These are phyloP conservation scores for Cololabis saira DNA, from an alignment of 2,113 vertebrate species.

Conservation along the genomic window DNA sequence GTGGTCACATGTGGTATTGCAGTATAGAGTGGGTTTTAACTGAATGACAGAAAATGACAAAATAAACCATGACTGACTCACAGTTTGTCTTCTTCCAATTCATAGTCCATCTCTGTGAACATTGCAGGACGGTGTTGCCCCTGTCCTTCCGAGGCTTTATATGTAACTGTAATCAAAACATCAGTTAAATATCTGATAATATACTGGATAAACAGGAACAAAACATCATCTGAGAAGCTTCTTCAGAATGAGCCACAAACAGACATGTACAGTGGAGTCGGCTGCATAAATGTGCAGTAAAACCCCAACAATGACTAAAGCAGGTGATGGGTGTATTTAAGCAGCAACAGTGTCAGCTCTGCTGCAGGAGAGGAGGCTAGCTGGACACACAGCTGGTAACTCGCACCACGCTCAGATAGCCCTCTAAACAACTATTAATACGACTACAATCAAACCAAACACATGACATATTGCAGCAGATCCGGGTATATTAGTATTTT, in stretches of 20 bases:
- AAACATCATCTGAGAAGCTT: too few species aligned
- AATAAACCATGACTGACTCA: slow-evolving; percentile 76
- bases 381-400: slow-evolving; percentile 47
- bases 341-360: too few species aligned
- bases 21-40: too few species aligned
- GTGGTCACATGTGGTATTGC: too few species aligned
- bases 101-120: slow-evolving; percentile 97
- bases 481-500: not conserved
- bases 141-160: slow-evolving; percentile 27
- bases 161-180: not conserved
- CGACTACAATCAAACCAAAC: too few species aligned
- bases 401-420: not conserved
- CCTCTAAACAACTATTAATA: not conserved
- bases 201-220: not conserved
- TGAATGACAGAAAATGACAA: not conserved
- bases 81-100: slow-evolving; percentile 97
- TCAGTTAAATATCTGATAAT: not conserved
- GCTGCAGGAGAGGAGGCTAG: not conserved
- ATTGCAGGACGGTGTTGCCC: slow-evolving; percentile 67
- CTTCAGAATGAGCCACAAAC: too few species aligned
- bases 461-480: rapidly evolving
- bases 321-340: too few species aligned
- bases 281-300: too few species aligned
- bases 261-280: too few species aligned
- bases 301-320: too few species aligned